These are phyloP conservation scores for Ichneumon xanthorius DNA, from an alignment of 2,888 invertebrate genomes.

Conservation along the genomic window DNA sequence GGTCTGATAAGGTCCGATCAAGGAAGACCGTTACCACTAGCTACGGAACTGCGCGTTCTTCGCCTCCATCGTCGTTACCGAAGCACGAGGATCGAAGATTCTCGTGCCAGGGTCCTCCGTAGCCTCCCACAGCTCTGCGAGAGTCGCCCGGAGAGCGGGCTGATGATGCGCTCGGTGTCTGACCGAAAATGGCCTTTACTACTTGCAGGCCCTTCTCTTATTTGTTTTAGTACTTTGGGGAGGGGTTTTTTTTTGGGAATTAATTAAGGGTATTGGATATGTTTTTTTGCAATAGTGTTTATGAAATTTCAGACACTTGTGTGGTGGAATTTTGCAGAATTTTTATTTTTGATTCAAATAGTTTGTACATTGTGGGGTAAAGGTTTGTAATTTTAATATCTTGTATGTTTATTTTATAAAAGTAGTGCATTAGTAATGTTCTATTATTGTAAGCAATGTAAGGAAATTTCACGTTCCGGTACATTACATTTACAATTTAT, in stretches of 20 bases:
- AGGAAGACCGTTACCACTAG: constrained; percentile 40
- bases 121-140: not conserved
- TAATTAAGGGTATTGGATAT: too few relatives aligned
- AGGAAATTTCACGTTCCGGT: too few relatives aligned
- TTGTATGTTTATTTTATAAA: too few relatives aligned
- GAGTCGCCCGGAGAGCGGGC: not conserved
- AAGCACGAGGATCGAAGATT: not conserved
- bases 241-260: not conserved
- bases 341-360: too few relatives aligned
- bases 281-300: not conserved
- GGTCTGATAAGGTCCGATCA: constrained; percentile 50
- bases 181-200: not conserved
- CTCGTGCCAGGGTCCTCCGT: not conserved
- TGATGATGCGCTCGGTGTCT: not conserved
- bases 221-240: not conserved
- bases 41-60: not conserved
- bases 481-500: too few relatives aligned
- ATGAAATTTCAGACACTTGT: too few relatives aligned
- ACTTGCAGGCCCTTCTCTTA: not conserved
- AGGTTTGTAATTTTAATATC: too few relatives aligned
- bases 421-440: not conserved
- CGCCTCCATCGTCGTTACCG: constrained; percentile 16
- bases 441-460: too few relatives aligned
- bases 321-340: too few relatives aligned
- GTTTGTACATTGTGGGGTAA: too few relatives aligned